phyloP scores from a whole-genome alignment of 2,113 vertebrate genomes.

The Chaenocephalus aceratus region DNA sequence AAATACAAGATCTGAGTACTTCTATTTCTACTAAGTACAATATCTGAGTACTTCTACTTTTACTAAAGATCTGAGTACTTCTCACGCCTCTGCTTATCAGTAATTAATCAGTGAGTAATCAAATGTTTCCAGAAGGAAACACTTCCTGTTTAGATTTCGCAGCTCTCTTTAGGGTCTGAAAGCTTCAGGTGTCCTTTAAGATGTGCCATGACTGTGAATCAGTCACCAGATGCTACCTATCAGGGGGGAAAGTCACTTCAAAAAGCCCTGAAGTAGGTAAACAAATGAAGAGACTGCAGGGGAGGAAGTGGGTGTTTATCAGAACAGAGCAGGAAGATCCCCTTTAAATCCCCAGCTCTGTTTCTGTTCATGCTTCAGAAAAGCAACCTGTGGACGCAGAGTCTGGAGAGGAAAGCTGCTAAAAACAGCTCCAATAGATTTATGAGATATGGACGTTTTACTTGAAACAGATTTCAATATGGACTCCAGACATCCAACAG shows the following conservation, averaged over 20 bases:
- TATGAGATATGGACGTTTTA: too few relatives aligned
- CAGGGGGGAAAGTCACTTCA: constrained; percentile 21
- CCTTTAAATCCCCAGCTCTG: background rate
- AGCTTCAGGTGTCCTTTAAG: background rate
- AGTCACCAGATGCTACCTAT: constrained; percentile 4
- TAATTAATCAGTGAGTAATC: background rate
- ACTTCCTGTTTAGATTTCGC: background rate
- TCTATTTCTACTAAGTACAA: too few relatives aligned
- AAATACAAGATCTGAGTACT: too few relatives aligned
- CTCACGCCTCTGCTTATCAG: background rate
- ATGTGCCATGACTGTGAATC: background rate
- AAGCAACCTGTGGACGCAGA: background rate
- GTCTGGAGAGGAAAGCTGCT: background rate
- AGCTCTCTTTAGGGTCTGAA: background rate
- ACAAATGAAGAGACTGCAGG: constrained; percentile 47
- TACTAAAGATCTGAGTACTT: too few relatives aligned
- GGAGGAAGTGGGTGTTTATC: constrained; percentile 66
- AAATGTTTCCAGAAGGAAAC: background rate
- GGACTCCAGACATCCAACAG: too few relatives aligned
- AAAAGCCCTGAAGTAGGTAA: constrained; percentile 28
- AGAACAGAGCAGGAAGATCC: constrained; percentile 23
- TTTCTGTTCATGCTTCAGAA: constrained; percentile 24
- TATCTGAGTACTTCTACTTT: too few relatives aligned
- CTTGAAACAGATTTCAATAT: too few relatives aligned
- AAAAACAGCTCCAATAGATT: too few relatives aligned